Evolutionary conservation across 37 sponge, comb jelly and placozoan genomes (phyloP), one percentile per base, ranked within the genome.

Genomic region (Agelas oroides): DNA sequence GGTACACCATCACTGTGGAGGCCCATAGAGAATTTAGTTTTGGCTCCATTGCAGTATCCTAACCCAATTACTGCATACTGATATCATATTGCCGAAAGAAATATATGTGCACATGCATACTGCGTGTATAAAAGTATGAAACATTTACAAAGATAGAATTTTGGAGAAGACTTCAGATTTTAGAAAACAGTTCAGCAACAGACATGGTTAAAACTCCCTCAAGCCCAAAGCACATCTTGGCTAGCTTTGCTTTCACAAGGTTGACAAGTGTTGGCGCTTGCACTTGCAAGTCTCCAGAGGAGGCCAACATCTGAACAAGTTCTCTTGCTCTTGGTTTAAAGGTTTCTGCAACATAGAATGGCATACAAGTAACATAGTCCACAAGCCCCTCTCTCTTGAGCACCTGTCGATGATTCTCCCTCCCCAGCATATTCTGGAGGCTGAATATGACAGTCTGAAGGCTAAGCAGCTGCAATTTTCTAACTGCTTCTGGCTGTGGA

Each of bases 311-410:
- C 18, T 64, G 20, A 27, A 77, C 78, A 0, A 77, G 78, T 33
- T 60, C 64, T 33, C 6, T 77, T 1, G 78, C 78, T 36, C 61
- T 27, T 41, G 78, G 41, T 38, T 63, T 60, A 1, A 77, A 39
- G 25, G 65, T 3, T 25, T 38, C 78, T 1, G 78, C 52, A 13
- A 77, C 78, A 63, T 64, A 63, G 24, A 25, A 63, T n/a, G 78
- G 65, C n/a, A 63, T 63, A 39, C 78, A 77, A 30, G 65, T 62
- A 39, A 77, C 33, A 63, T 77, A 77, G 46, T 77, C 78, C 23
- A 55, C 46, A 34, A 77, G 59, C 23, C 46, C 46, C 31, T 77
- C 78, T n/a, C 33, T 5, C 1, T 19, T 31, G 11, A 77, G 65
- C 25, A 77, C 78, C n/a, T 35, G 64, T 2, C 59, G 36, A 28